These are phyloP conservation scores for Drosophila mulleri DNA, from an alignment of 2,888 invertebrate genomes.

Conservation along the genomic window DNA sequence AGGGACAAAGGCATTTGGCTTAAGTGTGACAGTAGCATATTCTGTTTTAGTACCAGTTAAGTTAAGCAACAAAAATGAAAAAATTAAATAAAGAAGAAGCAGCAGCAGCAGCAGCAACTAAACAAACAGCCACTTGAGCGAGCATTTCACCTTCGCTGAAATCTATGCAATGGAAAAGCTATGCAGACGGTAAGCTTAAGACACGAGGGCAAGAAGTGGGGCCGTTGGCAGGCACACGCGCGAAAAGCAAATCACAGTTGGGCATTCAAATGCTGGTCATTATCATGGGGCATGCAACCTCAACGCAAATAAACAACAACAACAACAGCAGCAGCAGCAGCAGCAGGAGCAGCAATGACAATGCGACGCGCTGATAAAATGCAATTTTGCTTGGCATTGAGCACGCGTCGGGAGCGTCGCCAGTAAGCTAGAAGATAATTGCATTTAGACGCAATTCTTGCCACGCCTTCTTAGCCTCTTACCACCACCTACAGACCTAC, in stretches of 20 bases:
- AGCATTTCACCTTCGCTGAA: conserved; percentile 64
- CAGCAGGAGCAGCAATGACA: not conserved
- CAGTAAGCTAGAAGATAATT: conserved; percentile 68
- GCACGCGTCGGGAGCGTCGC: conserved; percentile 43
- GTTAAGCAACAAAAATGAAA: conserved; percentile 20
- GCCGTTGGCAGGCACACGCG: conserved; percentile 20
- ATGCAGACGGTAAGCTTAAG: conserved; percentile 30
- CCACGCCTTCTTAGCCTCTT: not conserved
- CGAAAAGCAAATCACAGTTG: conserved; percentile 35
- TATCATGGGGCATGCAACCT: conserved; percentile 50
- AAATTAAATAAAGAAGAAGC: conserved; percentile 1
- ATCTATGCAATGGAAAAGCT: conserved; percentile 49
- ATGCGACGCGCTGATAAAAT: conserved; percentile 47
- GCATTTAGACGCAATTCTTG: conserved; percentile 59
- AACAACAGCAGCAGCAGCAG: conserved; percentile 10
- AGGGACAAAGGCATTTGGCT: conserved; percentile 67
- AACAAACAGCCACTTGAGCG: conserved; percentile 40
- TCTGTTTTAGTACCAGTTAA: conserved; percentile 55
- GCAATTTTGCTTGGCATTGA: conserved; percentile 70
- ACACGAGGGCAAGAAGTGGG: not conserved
- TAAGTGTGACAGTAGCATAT: conserved; percentile 67
- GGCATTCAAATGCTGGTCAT: conserved; percentile 52
- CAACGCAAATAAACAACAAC: conserved; percentile 29
- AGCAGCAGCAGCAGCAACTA: not conserved
- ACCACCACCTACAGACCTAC: not conserved